Evolutionary conservation across 2,888 invertebrate genomes (phyloP), one percentile per base, ranked within the genome.

Genomic region (Drepana falcataria): DNA sequence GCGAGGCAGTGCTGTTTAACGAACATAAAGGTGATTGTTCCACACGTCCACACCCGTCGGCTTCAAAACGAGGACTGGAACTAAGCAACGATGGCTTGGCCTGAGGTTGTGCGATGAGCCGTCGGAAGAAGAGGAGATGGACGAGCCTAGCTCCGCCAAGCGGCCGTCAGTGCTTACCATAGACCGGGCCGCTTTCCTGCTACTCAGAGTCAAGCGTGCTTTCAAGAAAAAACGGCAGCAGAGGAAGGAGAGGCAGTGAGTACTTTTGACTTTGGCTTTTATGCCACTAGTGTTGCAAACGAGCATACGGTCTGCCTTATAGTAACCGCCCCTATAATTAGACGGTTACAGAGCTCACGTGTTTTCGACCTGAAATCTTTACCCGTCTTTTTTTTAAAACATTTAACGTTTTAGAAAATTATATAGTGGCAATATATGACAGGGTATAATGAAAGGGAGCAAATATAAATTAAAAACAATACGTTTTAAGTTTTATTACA

Each of bases 171-270:
- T 94, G 60, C 91, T 97, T 67, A 96, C 96, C 70, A 96, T 97
- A 81, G 97, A 97, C 91, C 93, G 96, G 64, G 97, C 97, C 53
- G 97, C 97, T 54, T 97, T 97, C 83, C 92, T 97, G 47, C 93
- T 97, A 66, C 91, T 97, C 67, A 92, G 97, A 66, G 97, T 97
- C 57, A 97, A 97, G 79, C 94, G 95, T 75, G 97, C 96, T 48
- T 97, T 97, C 87, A 96, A 96, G 87, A 97, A 96, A 91, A 97
- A 97, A 90, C 94, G 96, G 66, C 94, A 96, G 79, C 95, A 96
- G 81, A 92, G 96, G 69, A 96, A 96, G 79, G 96, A 97, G 60
- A 96, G 95, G 92, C 95, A 94, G 96, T 96, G 81, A 95, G 95
- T 93, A 65, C 60, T 59, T 48, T 53, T 44, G 33, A 52, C 33